Evolutionary conservation across 2,888 invertebrate species (phyloP).

Genomic region (Drosophila ezoana): DNA sequence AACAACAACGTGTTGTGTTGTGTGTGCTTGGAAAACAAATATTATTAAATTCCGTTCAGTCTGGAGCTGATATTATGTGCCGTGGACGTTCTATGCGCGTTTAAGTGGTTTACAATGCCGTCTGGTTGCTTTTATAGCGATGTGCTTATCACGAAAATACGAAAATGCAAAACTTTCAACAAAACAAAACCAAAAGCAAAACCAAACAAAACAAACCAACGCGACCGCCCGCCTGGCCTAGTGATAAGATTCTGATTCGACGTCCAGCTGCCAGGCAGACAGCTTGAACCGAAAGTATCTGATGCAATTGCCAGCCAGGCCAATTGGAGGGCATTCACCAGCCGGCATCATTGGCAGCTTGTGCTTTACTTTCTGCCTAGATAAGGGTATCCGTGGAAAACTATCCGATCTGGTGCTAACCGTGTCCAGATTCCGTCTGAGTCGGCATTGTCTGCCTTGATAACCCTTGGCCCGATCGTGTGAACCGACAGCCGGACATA

Average conservation of each 20-base stretch:
- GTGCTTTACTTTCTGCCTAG: no score
- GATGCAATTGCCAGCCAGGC: background rate
- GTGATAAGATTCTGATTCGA: constrained; percentile 33
- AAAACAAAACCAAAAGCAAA: constrained; percentile 48
- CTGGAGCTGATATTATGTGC: constrained; percentile 21
- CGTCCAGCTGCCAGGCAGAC: constrained; percentile 35
- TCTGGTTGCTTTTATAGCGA: constrained; percentile 62
- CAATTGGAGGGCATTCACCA: constrained; percentile 8
- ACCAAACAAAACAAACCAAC: constrained; percentile 41
- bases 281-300: background rate
- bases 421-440: constrained; percentile 2
- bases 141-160: constrained; percentile 56
- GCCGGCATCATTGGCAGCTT: no score
- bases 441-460: background rate
- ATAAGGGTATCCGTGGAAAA: no score
- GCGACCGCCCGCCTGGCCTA: constrained; percentile 7
- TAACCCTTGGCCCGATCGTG: constrained; percentile 18
- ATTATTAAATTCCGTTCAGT: constrained; percentile 36
- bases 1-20: constrained; percentile 33
- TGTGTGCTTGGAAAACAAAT: constrained; percentile 18
- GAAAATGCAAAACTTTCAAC: constrained; percentile 46
- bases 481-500: constrained; percentile 18
- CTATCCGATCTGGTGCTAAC: no score
- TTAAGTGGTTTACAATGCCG: constrained; percentile 58
- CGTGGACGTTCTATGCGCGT: constrained; percentile 42